A percentile compares a stretch with the other conserved stretches of the same genome.
These are phyloP conservation scores for Proisotoma minuta DNA, from an alignment of 2,888 invertebrate species.

Conservation along the genomic window DNA sequence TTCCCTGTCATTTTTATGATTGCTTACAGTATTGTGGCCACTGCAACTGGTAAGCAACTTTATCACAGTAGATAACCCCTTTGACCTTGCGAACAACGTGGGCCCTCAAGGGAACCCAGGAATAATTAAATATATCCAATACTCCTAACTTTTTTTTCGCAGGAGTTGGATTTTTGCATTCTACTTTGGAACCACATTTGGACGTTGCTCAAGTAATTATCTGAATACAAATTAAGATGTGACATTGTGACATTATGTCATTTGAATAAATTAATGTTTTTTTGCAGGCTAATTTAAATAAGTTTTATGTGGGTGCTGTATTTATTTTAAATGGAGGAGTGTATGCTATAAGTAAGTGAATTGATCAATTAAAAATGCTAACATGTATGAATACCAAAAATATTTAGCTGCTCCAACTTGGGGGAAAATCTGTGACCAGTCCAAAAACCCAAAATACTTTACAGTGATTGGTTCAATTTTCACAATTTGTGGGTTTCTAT, in stretches of 20 bases:
- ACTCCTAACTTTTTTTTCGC: too few relatives aligned
- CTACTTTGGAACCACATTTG: conserved; percentile 84
- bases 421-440: conserved; percentile 75
- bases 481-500: conserved; percentile 64
- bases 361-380: too few relatives aligned
- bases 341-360: conserved; percentile 64
- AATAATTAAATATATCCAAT: too few relatives aligned
- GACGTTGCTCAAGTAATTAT: not conserved
- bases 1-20: conserved; percentile 71
- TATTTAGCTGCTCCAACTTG: conserved; percentile 72
- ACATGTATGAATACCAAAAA: too few relatives aligned
- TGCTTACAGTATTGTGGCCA: conserved; percentile 66
- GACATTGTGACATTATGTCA: not conserved
- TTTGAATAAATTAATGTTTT: conserved; percentile 30
- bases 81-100: too few relatives aligned
- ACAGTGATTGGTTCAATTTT: conserved; percentile 64
- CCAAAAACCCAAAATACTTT: conserved; percentile 63
- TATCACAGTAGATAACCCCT: too few relatives aligned
- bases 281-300: conserved; percentile 61
- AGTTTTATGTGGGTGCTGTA: conserved; percentile 69
- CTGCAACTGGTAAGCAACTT: conserved; percentile 60
- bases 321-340: conserved; percentile 78
- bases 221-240: not conserved
- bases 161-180: conserved; percentile 82
- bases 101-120: too few relatives aligned